Conservation (phyloP, 1,140 invertebrate species). For the Drosophila gunungcola region DNA sequence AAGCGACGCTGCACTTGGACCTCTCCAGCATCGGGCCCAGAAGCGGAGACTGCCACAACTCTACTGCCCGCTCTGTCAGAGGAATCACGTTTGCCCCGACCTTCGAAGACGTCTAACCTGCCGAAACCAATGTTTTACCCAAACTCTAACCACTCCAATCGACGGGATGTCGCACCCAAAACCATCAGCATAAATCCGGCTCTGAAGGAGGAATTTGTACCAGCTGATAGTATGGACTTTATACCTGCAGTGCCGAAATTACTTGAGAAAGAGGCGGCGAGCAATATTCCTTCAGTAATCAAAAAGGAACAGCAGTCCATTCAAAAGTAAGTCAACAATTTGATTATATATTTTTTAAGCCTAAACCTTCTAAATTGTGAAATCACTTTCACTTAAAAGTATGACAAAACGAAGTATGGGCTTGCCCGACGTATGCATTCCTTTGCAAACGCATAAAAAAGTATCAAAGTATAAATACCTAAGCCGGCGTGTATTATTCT, state of each 20-base stretch:
- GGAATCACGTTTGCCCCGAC: not conserved
- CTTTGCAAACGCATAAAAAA: too few relatives aligned
- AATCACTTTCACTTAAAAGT: too few relatives aligned
- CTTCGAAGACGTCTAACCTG: slow-evolving; percentile 15
- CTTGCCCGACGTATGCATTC: too few relatives aligned
- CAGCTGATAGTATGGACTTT: not conserved
- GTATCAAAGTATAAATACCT: too few relatives aligned
- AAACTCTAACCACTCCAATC: not conserved
- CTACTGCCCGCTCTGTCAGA: not conserved
- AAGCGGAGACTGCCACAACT: not conserved
- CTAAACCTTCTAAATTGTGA: too few relatives aligned
- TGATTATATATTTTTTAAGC: not conserved
- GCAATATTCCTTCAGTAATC: not conserved
- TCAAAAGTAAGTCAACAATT: not conserved
- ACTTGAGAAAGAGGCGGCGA: not conserved
- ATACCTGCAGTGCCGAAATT: not conserved
- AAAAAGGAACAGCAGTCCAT: not conserved
- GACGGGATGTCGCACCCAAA: slow-evolving; percentile 18
- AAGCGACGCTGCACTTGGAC: slow-evolving; percentile 59
- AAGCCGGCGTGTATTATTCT: too few relatives aligned
- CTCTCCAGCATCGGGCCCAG: slow-evolving; percentile 29
- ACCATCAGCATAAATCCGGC: slow-evolving; percentile 9
- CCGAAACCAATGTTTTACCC: slow-evolving; percentile 41
- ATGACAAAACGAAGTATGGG: too few relatives aligned
- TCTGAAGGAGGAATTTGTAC: not conserved